Conservation (phyloP, 2,113 vertebrate species). For the Naja naja region DNA sequence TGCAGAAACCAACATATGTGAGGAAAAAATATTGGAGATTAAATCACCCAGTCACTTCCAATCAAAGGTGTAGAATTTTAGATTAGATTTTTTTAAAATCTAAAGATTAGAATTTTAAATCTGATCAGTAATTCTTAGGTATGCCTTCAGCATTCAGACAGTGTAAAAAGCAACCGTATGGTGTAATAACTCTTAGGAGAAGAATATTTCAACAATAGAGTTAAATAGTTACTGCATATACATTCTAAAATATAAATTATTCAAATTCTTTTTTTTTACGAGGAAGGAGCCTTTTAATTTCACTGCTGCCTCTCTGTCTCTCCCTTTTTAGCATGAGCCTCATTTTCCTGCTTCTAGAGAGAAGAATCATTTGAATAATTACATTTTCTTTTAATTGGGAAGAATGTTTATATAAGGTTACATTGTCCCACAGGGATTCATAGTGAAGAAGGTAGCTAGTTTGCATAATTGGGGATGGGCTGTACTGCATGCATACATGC, state of each 20-base stretch:
- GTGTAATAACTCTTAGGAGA: too few relatives aligned
- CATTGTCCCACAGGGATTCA: not conserved
- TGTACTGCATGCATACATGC: not conserved
- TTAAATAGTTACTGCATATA: not conserved
- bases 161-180: not conserved
- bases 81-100: not conserved
- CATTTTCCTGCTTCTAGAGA: not conserved
- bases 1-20: not conserved
- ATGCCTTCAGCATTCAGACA: not conserved
- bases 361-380: conserved; percentile 22
- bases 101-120: not conserved
- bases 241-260: not conserved
- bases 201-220: not conserved
- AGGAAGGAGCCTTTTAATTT: not conserved
- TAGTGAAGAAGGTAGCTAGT: not conserved
- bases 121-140: not conserved
- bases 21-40: not conserved
- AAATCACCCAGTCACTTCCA: not conserved
- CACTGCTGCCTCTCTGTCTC: too few relatives aligned
- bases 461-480: not conserved
- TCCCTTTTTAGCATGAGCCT: not conserved
- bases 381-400: conserved; percentile 1
- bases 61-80: not conserved
- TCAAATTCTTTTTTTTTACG: not conserved
- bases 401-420: conserved; percentile 1